Evolutionary conservation across 2,797 vertebrate genomes (phyloP), one percentile per base, ranked within the genome.

Genomic region (Pangasius krempfi): DNA sequence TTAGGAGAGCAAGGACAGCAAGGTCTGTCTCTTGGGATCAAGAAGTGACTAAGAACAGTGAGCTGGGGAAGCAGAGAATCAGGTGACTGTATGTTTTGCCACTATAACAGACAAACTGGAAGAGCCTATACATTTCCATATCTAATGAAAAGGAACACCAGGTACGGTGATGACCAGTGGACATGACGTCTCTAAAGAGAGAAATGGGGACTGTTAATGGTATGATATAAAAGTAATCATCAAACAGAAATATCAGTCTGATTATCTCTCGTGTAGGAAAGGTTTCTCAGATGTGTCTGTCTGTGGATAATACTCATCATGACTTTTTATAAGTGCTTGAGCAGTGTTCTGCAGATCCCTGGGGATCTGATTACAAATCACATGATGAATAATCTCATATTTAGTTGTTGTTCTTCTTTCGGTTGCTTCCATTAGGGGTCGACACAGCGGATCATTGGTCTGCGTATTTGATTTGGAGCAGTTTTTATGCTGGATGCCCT

Each of bases 1-100:
- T 88, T 84, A 88, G 60, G n/a, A 40, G 72, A 64, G 70, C 60
- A 66, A 54, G 56, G 82, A 66, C 82, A 66, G 81, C 70, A 66
- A 84, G 82, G 87, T 52, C 72, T 73, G 70, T 64, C 25, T 58
- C 79, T 73, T 47, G 27, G 82, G 22, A 78, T 88, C 58, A 88
- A 54, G 68, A 76, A 47, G 20, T 84, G 87, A 82, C n/a, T 68
- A 64, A 75, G 87, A 88, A 75, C 68, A 75, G 68, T 54, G 80
- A 37, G 81, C 56, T 75, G 54, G 25, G 58, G 25, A 83, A 64
- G 37, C 58, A 64, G 44, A 76, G 80, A 27, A 84, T 60, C 68
- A 84, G 80, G 54, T 88, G 70, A 76, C 68, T 16, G 27, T 47
- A 50, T 60, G n/a, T 87, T 79, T 33, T 52, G n/a, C 13, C 60